Evolutionary conservation across 2,888 invertebrate species (phyloP), one percentile per base, ranked within the genome.

Genomic region (Agrochola litura): DNA sequence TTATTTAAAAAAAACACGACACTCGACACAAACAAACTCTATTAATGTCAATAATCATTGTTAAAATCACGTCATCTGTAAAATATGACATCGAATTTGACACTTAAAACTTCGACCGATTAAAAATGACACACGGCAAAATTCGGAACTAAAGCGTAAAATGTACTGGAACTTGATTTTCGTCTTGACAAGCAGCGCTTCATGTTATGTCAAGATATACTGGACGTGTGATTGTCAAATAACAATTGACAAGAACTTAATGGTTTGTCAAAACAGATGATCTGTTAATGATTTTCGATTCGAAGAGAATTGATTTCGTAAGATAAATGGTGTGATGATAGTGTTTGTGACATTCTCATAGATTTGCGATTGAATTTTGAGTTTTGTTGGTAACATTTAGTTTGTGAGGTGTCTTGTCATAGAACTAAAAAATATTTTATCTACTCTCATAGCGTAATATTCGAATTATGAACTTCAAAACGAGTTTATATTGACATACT

Each of bases 231-330:
- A 90, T 90, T 94, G 93, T 94, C 95, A 89, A 91, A 89, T 88
- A 79, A 90, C 80, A 79, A 83, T 88, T 80, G 87, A 84, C 76
- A 79, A 78, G 89, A 88, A 91, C 89, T 90, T 95, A 96, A 96
- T 96, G 95, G 95, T 92, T 92, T 96, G 95, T 96, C 96, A 95
- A 95, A 96, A 96, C 94, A 96, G 95, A 95, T 95, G 93, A 93
- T 92, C 91, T 89, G 89, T 92, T 95, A 95, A 96, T 95, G 95
- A 93, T 91, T 91, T 90, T 88, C 88, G 88, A 92, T 92, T 90
- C 89, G 86, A 92, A 91, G 92, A 90, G 90, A 92, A 90, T 82
- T 73, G 75, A 81, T 74, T 76, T 82, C 84, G 80, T 88, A 90
- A 87, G 94, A 95, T 93, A 92, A 92, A 96, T 95, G 90, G 92